Conservation (phyloP, 2,797 vertebrate genomes). For the Crenichthys baileyi region DNA sequence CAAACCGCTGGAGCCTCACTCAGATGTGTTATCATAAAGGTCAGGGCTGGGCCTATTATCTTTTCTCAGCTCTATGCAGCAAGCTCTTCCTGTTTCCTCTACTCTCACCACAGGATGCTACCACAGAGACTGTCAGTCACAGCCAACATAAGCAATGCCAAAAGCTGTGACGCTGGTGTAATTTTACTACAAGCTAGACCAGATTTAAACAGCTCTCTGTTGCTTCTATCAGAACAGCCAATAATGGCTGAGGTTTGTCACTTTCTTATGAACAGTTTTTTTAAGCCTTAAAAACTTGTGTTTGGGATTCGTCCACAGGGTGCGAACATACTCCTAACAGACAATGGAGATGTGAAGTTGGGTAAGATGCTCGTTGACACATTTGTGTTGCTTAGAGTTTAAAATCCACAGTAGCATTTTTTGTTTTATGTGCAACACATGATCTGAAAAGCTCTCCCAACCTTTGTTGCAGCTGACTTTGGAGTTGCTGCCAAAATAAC, state of each 20-base stretch:
- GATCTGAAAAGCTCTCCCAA: slow-evolving; percentile 51
- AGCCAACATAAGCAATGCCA: slow-evolving; percentile 57
- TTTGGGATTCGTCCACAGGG: slow-evolving; percentile 79
- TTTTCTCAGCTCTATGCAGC: slow-evolving; percentile 59
- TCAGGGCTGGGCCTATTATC: slow-evolving; percentile 73
- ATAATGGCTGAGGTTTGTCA: slow-evolving; percentile 6
- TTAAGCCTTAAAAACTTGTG: slow-evolving; percentile 3
- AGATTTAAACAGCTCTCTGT: slow-evolving; percentile 4
- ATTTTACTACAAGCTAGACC: slow-evolving; percentile 11
- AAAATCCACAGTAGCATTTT: slow-evolving; percentile 9
- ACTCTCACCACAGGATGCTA: slow-evolving; percentile 66
- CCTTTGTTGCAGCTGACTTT: slow-evolving; percentile 89
- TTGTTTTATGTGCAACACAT: slow-evolving; percentile 21
- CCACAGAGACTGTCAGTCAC: slow-evolving; percentile 57
- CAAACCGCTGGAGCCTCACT: slow-evolving; percentile 27
- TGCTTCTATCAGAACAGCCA: slow-evolving; percentile 21
- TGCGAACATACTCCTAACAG: slow-evolving; percentile 96
- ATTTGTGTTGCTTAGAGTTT: slow-evolving; percentile 16
- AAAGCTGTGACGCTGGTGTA: slow-evolving; percentile 7
- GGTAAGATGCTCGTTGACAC: slow-evolving; percentile 80
- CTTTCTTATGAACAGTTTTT: slow-evolving; percentile 5
- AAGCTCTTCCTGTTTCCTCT: slow-evolving; percentile 78
- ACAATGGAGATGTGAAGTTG: slow-evolving; percentile 96
- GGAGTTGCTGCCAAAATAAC: slow-evolving; percentile 99
- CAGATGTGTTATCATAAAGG: slow-evolving; percentile 62